A percentile compares a stretch with the other conserved stretches of the same genome.
Evolutionary conservation across 1,140 invertebrate species (phyloP).

Genomic region (Drosophila paulistorum): DNA sequence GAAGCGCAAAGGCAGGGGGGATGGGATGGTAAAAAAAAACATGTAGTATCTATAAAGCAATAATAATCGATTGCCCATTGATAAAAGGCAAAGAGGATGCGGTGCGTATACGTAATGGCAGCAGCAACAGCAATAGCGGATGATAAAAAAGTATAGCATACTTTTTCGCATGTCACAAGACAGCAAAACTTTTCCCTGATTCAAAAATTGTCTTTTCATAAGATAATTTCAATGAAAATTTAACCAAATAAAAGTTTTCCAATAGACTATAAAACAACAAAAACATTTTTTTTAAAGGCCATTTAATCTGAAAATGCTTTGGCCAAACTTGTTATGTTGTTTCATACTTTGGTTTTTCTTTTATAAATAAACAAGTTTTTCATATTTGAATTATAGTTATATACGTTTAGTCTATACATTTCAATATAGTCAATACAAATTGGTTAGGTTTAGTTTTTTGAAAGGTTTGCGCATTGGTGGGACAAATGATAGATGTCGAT

Average conservation of each 20-base stretch:
- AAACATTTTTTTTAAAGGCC: too few relatives aligned
- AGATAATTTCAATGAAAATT: background rate
- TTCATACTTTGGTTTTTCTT: too few relatives aligned
- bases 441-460: background rate
- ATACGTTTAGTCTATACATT: too few relatives aligned
- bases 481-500: background rate
- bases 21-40: slow-evolving; percentile 3
- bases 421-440: background rate
- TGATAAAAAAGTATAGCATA: slow-evolving; percentile 51
- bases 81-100: slow-evolving; percentile 46
- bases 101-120: slow-evolving; percentile 52
- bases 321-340: background rate
- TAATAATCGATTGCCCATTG: slow-evolving; percentile 59
- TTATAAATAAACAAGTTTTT: too few relatives aligned
- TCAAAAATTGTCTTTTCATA: background rate
- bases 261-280: too few relatives aligned
- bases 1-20: slow-evolving; percentile 21
- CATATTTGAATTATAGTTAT: too few relatives aligned
- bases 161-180: slow-evolving; percentile 20
- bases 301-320: background rate
- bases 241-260: too few relatives aligned
- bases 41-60: slow-evolving; percentile 45
- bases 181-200: background rate
- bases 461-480: background rate
- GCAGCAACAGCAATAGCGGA: slow-evolving; percentile 4